Conservation (phyloP, 2,888 invertebrate species). For the Pherbina coryleti region DNA sequence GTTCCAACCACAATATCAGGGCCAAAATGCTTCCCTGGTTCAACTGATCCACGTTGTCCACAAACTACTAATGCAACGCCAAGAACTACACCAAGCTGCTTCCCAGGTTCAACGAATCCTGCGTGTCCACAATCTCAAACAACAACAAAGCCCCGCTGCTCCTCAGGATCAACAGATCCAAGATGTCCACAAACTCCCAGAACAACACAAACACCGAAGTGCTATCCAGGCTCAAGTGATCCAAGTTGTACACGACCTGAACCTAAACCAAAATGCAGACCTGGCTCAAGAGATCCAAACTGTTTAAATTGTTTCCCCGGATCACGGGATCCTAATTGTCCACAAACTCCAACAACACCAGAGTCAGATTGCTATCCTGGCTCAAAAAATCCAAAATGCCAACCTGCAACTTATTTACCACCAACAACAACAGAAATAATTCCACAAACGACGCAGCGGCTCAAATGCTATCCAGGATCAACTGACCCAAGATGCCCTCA, state of each 20-base stretch:
- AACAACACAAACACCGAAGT: not conserved
- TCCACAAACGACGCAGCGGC: not conserved
- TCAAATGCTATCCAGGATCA: not conserved
- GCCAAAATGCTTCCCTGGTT: not conserved
- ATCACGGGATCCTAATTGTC: not conserved
- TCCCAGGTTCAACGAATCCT: too few species aligned
- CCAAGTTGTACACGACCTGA: too few species aligned
- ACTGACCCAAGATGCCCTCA: constrained; percentile 3
- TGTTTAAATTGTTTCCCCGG: not conserved
- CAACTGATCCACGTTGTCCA: too few species aligned
- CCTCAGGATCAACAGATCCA: not conserved
- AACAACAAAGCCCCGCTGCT: not conserved
- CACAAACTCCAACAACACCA: constrained; percentile 46
- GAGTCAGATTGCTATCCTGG: constrained; percentile 60
- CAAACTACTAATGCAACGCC: too few species aligned
- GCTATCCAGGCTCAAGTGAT: constrained; percentile 8
- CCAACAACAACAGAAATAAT: constrained; percentile 36
- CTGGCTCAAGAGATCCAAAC: constrained; percentile 43
- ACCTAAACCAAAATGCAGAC: constrained; percentile 40
- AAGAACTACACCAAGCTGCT: too few species aligned
- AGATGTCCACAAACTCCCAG: not conserved
- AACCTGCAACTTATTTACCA: constrained; percentile 53
- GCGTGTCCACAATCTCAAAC: too few species aligned
- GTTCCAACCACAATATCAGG: not conserved
- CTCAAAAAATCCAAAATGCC: constrained; percentile 50